These are phyloP conservation scores for Muntiacus muntjak DNA, from an alignment of 2,113 vertebrate genomes.

Conservation along the genomic window DNA sequence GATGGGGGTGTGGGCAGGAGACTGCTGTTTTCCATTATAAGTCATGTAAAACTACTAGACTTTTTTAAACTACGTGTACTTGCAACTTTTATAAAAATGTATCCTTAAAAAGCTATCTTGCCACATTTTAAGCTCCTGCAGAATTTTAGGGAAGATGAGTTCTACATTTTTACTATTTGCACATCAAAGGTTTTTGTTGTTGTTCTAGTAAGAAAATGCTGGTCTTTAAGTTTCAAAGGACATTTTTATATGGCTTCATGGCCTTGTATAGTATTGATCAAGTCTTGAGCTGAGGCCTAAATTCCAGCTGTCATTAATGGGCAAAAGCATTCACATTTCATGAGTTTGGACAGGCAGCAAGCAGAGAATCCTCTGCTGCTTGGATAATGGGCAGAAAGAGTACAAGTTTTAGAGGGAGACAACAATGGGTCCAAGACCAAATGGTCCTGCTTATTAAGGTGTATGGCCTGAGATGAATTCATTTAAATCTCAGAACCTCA, in stretches of 20 bases:
- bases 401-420: background rate
- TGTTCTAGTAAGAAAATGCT: slow-evolving; percentile 30
- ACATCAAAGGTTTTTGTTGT: background rate
- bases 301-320: slow-evolving; percentile 28
- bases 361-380: background rate
- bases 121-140: slow-evolving; percentile 21
- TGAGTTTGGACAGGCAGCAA: background rate
- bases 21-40: background rate
- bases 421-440: background rate
- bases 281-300: slow-evolving; percentile 15
- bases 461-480: background rate
- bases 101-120: slow-evolving; percentile 25
- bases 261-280: slow-evolving; percentile 21
- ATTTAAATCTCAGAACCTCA: slow-evolving; percentile 8
- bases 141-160: slow-evolving; percentile 18
- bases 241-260: background rate
- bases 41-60: background rate
- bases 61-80: background rate
- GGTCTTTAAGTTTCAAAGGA: background rate
- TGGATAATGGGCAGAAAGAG: background rate
- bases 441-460: background rate
- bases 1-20: background rate
- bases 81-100: slow-evolving; percentile 23
- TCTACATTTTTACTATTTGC: slow-evolving; percentile 5
- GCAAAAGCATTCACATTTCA: slow-evolving; percentile 41